These are phyloP conservation scores for Cephus rjabovi DNA, from an alignment of 2,888 invertebrate species.

Conservation along the genomic window DNA sequence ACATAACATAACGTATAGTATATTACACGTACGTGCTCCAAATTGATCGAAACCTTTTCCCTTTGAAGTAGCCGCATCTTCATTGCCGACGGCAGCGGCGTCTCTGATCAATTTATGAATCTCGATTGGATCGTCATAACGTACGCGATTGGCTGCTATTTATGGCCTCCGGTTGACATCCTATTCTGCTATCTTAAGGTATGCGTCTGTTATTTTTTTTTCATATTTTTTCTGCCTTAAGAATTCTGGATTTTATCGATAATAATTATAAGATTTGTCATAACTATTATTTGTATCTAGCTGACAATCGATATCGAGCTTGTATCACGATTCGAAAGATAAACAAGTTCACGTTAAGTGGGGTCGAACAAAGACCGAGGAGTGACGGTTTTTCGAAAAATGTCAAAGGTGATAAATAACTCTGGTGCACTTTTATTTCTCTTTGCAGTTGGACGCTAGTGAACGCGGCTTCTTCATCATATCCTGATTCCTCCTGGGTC, in stretches of 20 bases:
- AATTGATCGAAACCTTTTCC: background rate
- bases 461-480: background rate
- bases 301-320: background rate
- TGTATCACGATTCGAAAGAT: no score
- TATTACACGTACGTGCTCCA: background rate
- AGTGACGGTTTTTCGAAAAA: background rate
- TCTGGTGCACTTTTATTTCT: background rate
- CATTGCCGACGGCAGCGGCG: background rate
- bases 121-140: background rate
- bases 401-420: background rate
- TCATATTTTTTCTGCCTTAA: background rate
- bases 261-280: background rate
- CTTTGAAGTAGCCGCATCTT: background rate
- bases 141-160: background rate
- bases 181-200: background rate
- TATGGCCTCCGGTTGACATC: background rate
- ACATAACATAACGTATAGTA: background rate
- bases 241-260: background rate
- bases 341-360: background rate
- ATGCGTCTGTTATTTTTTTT: background rate
- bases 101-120: background rate
- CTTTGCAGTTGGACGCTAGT: background rate
- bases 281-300: background rate
- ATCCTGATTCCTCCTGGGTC: slow-evolving; percentile 1
- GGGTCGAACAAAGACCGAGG: background rate